A percentile compares a stretch with the other conserved stretches of the same genome.
Conservation (phyloP, 1,140 invertebrate genomes). For the Drosophila sturtevanti region DNA sequence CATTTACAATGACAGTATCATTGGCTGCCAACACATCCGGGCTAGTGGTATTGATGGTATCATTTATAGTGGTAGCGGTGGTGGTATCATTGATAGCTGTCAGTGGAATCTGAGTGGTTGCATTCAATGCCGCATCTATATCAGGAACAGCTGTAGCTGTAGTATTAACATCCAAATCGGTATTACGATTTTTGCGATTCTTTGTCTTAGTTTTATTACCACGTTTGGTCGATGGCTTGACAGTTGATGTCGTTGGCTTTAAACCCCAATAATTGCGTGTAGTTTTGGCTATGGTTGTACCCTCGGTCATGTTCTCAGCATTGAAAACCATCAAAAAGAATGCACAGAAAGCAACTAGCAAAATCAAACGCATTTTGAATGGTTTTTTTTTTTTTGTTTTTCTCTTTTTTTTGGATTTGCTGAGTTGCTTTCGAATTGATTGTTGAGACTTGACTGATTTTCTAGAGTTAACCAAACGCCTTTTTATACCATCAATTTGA, state of each 20-base stretch:
- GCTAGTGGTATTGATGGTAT: background rate
- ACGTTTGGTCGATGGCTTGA: background rate
- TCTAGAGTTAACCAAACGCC: background rate
- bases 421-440: background rate
- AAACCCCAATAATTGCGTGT: background rate
- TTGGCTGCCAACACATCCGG: background rate
- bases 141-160: too few species aligned
- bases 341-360: background rate
- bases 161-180: background rate
- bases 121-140: background rate
- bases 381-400: background rate
- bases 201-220: background rate
- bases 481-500: background rate
- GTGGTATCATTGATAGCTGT: background rate
- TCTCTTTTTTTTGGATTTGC: background rate
- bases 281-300: background rate
- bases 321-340: background rate
- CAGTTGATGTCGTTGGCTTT: background rate
- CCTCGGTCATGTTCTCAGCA: background rate
- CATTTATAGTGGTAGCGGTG: background rate
- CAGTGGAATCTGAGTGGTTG: too few species aligned
- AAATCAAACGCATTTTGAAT: background rate
- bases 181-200: conserved; percentile 2
- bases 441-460: background rate
- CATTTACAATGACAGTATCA: background rate